Percentiles rank a stretch among this genome's conserved stretches.
Conservation (phyloP, 37 sponge, comb jelly and placozoan species). For the Halisarca cf. caerulea region DNA sequence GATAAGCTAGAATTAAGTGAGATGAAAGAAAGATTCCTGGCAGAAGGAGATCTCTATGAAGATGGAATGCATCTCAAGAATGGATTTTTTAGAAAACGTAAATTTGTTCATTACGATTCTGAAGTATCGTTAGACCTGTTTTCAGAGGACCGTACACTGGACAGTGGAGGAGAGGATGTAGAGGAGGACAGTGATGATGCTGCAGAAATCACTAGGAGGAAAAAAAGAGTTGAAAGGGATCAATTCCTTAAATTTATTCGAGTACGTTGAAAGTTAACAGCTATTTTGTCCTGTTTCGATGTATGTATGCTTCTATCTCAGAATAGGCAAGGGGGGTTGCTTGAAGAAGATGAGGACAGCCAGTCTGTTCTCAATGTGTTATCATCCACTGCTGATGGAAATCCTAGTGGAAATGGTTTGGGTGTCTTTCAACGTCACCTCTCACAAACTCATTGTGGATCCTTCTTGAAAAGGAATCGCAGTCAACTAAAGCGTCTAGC, state of each 20-base stretch:
- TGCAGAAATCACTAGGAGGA: conserved; percentile 56
- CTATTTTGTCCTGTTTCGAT: neutral
- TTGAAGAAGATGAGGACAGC: conserved; percentile 69
- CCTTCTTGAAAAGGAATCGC: conserved; percentile 52
- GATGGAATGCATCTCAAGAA: conserved; percentile 81
- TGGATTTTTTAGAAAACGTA: conserved; percentile 84
- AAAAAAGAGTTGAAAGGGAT: conserved; percentile 74
- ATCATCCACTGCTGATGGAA: neutral
- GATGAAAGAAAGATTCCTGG: conserved; percentile 78
- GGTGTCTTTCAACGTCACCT: neutral
- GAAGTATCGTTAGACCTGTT: conserved; percentile 83
- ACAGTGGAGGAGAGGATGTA: conserved; percentile 40
- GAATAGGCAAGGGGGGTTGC: neutral
- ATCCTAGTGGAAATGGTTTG: neutral
- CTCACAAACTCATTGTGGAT: conserved; percentile 39
- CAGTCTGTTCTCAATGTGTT: conserved; percentile 66
- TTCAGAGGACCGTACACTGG: conserved; percentile 45
- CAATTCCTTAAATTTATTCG: conserved; percentile 64
- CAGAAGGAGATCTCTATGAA: conserved; percentile 82
- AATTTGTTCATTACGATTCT: conserved; percentile 52
- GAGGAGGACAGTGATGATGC: conserved; percentile 41
- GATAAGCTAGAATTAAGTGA: conserved; percentile 77
- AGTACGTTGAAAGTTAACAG: conserved; percentile 34
- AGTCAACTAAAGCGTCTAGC: conserved; percentile 44
- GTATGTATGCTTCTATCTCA: neutral